phyloP scores from a whole-genome alignment of 2,888 invertebrate genomes.

The Diogma glabrata region DNA sequence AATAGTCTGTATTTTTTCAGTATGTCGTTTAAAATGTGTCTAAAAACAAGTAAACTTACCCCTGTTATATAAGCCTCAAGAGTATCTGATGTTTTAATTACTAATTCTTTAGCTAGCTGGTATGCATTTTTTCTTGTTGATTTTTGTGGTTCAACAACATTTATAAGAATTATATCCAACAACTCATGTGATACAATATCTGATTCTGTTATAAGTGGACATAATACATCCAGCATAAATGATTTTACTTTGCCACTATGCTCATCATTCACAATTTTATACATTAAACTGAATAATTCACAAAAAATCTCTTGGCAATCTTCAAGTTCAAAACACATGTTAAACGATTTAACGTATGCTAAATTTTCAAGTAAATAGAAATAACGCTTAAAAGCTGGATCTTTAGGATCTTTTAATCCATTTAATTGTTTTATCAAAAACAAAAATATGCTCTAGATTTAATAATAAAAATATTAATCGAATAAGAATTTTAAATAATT shows the following conservation, averaged over 20 bases:
- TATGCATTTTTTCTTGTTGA: slow-evolving; percentile 82
- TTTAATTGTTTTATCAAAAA: slow-evolving; percentile 89
- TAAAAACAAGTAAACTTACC: slow-evolving; percentile 51
- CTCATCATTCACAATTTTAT: slow-evolving; percentile 92
- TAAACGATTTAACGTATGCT: slow-evolving; percentile 95
- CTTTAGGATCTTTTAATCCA: slow-evolving; percentile 90
- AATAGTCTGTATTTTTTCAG: too few relatives aligned
- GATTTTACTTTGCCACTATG: slow-evolving; percentile 93
- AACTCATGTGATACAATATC: slow-evolving; percentile 91
- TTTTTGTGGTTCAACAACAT: slow-evolving; percentile 90
- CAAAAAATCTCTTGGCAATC: slow-evolving; percentile 96
- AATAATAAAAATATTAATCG: slow-evolving; percentile 10
- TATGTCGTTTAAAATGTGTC: too few relatives aligned
- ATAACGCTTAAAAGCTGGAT: slow-evolving; percentile 94
- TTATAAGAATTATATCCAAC: slow-evolving; percentile 84
- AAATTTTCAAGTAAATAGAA: slow-evolving; percentile 94
- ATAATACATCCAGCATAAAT: slow-evolving; percentile 92
- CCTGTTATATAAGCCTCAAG: slow-evolving; percentile 90
- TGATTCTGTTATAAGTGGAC: slow-evolving; percentile 88
- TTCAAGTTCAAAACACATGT: slow-evolving; percentile 96
- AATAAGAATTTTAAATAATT: not conserved
- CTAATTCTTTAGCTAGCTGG: slow-evolving; percentile 79
- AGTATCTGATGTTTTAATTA: slow-evolving; percentile 83
- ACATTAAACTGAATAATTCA: slow-evolving; percentile 84
- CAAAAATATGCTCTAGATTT: slow-evolving; percentile 66